Conservation (phyloP, 2,888 invertebrate genomes). For the Aphidoletes aphidimyza region DNA sequence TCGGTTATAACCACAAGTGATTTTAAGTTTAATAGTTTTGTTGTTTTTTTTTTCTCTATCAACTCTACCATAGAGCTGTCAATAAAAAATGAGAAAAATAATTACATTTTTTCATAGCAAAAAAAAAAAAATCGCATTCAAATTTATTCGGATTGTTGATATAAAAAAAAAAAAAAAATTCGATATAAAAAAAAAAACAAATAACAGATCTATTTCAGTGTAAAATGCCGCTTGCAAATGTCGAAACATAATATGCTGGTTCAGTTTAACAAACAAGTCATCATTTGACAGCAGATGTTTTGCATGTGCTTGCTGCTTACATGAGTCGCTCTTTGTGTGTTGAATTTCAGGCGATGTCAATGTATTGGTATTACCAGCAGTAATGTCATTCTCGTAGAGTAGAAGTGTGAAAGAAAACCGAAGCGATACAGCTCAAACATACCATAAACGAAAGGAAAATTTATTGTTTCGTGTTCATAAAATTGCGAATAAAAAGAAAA, state of each 20-base stretch:
- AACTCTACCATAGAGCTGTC: neutral
- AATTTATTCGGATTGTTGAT: too few species aligned
- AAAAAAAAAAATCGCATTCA: too few species aligned
- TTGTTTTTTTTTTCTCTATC: neutral
- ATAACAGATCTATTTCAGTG: too few species aligned
- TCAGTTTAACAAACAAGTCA: slow-evolving; percentile 35
- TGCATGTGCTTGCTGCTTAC: slow-evolving; percentile 1
- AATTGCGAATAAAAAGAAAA: neutral
- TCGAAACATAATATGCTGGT: neutral
- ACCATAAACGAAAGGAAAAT: neutral
- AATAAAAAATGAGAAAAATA: neutral
- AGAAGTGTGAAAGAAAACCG: neutral
- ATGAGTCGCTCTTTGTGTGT: neutral
- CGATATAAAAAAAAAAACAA: too few species aligned
- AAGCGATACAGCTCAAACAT: slow-evolving; percentile 40
- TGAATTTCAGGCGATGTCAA: neutral
- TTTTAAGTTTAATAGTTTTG: neutral
- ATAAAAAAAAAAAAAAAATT: too few species aligned
- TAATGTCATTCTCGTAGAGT: slow-evolving; percentile 7
- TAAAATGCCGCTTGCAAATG: too few species aligned
- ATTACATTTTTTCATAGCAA: too few species aligned
- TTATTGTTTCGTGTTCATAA: neutral
- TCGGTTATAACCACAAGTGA: slow-evolving; percentile 27
- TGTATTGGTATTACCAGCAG: neutral
- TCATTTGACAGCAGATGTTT: slow-evolving; percentile 30